Evolutionary conservation across 2,888 invertebrate species (phyloP).

Genomic region (Lamellibrachia columna): DNA sequence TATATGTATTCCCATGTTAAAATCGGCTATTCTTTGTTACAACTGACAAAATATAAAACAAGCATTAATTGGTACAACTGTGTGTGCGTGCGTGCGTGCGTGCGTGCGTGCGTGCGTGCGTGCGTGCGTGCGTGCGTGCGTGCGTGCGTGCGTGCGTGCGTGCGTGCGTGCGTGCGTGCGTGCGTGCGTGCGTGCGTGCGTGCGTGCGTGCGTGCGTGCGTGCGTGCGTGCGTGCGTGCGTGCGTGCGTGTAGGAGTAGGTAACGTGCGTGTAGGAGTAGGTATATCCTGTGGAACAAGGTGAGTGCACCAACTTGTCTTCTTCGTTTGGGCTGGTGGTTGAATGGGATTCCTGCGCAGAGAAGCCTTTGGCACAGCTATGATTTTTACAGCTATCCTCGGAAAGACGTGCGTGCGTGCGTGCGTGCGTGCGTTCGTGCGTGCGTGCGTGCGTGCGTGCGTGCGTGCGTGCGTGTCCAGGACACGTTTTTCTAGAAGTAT

Average conservation of each 20-base stretch:
- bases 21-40: too few species aligned
- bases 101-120: not conserved
- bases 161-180: not conserved
- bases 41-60: too few species aligned
- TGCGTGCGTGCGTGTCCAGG: not conserved
- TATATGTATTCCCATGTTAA: too few species aligned
- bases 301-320: too few species aligned
- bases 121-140: not conserved
- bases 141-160: not conserved
- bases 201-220: not conserved
- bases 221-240: not conserved
- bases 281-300: too few species aligned
- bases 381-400: too few species aligned
- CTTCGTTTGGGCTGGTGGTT: too few species aligned
- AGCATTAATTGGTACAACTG: too few species aligned
- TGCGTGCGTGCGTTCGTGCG: not conserved
- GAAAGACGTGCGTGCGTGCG: not conserved
- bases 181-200: not conserved
- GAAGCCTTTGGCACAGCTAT: too few species aligned
- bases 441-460: not conserved
- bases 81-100: not conserved
- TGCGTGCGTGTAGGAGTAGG: not conserved
- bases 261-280: not conserved
- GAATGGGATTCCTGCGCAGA: too few species aligned
- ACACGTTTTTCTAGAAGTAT: too few species aligned